Percentiles rank a stretch among this genome's conserved stretches.
Evolutionary conservation across 2,113 vertebrate species (phyloP).

Genomic region (Eudorcas thomsonii): DNA sequence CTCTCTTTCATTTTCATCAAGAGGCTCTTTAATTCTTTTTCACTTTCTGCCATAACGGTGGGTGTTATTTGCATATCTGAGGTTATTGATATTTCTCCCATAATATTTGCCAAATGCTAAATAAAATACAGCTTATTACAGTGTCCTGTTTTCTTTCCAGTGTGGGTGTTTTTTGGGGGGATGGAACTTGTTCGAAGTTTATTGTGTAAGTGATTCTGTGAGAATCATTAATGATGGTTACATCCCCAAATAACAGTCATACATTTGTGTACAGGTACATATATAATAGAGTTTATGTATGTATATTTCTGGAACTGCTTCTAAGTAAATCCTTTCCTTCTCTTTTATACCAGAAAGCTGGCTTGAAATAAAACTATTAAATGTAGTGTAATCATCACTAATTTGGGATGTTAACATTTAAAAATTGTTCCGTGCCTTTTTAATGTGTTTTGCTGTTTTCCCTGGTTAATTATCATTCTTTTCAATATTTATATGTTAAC

Average conservation of each 20-base stretch:
- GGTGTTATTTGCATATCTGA: not conserved
- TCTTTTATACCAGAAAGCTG: slow-evolving; percentile 54
- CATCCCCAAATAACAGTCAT: slow-evolving; percentile 5
- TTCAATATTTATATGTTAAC: slow-evolving; percentile 82
- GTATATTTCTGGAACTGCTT: not conserved
- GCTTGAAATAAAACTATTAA: slow-evolving; percentile 73
- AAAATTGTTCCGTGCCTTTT: slow-evolving; percentile 74
- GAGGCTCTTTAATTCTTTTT: not conserved
- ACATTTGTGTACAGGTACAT: not conserved
- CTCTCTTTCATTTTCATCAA: not conserved
- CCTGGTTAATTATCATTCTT: slow-evolving; percentile 78
- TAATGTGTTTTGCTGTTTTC: slow-evolving; percentile 80
- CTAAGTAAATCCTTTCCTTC: slow-evolving; percentile 31
- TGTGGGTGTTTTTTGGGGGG: not conserved
- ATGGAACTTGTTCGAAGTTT: not conserved
- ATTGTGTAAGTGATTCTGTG: slow-evolving; percentile 33
- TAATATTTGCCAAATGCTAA: not conserved
- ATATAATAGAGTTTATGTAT: not conserved
- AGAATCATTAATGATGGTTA: slow-evolving; percentile 1
- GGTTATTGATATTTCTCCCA: not conserved
- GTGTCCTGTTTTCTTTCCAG: not conserved
- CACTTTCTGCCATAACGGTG: not conserved
- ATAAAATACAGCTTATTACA: not conserved
- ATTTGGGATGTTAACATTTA: slow-evolving; percentile 80
- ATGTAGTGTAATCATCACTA: slow-evolving; percentile 72